Conservation (phyloP, 1,140 invertebrate species). For the Drosophila auraria region DNA sequence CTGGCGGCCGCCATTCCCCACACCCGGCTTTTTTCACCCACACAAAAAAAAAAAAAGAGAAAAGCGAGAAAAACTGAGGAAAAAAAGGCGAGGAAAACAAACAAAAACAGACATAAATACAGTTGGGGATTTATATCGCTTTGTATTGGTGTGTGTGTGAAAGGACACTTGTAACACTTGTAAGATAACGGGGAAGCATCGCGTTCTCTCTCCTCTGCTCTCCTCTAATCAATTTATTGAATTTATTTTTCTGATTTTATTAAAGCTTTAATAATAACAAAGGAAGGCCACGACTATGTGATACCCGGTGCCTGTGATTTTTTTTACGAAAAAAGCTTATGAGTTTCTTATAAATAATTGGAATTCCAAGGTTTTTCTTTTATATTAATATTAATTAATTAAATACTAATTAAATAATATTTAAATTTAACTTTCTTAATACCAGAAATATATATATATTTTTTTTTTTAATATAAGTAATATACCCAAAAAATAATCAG, state of each 20-base stretch:
- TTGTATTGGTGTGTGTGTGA: background rate
- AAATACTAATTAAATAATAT: too few species aligned
- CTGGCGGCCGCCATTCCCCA: conserved; percentile 61
- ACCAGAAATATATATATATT: too few species aligned
- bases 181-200: conserved; percentile 8
- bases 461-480: too few species aligned
- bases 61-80: conserved; percentile 8
- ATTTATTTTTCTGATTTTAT: conserved; percentile 78
- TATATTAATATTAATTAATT: too few species aligned
- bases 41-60: background rate
- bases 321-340: background rate
- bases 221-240: conserved; percentile 77
- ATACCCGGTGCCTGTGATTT: background rate
- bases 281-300: conserved; percentile 17
- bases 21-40: background rate
- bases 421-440: too few species aligned
- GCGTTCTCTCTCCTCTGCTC: background rate
- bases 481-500: background rate
- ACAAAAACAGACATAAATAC: conserved; percentile 59
- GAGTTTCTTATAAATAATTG: background rate
- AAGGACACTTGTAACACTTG: conserved; percentile 74
- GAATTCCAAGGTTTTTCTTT: too few species aligned
- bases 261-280: conserved; percentile 55
- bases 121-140: conserved; percentile 34
- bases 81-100: conserved; percentile 38